Conservation (phyloP, 2,797 vertebrate species). For the Lates japonicus region DNA sequence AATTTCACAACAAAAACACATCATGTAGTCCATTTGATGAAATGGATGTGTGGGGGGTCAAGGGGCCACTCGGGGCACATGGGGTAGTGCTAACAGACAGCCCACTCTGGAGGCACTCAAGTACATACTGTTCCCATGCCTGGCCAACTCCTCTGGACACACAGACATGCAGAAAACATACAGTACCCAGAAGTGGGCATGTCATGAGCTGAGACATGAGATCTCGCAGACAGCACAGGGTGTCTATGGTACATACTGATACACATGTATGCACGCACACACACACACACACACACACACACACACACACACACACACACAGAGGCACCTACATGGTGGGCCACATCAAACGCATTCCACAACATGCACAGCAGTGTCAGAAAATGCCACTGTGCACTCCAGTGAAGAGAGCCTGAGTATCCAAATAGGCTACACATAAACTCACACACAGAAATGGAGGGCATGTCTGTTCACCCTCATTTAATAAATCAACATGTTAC, state of each 20-base stretch:
- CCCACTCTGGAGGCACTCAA: slow-evolving; percentile 33
- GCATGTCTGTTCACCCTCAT: neutral
- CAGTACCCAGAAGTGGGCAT: slow-evolving; percentile 69
- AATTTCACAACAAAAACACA: slow-evolving; percentile 11
- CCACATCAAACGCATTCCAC: slow-evolving; percentile 89
- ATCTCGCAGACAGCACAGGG: slow-evolving; percentile 69
- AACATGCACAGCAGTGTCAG: slow-evolving; percentile 81
- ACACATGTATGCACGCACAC: slow-evolving; percentile 1
- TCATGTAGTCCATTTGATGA: slow-evolving; percentile 30
- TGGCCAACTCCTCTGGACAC: slow-evolving; percentile 33
- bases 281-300: slow-evolving; percentile 40
- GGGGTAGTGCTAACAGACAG: slow-evolving; percentile 49
- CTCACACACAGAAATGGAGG: slow-evolving; percentile 42
- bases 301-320: slow-evolving; percentile 36
- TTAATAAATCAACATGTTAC: slow-evolving; percentile 16
- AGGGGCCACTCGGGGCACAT: slow-evolving; percentile 29
- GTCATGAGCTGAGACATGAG: slow-evolving; percentile 70
- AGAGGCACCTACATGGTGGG: slow-evolving; percentile 80
- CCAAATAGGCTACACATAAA: slow-evolving; percentile 62
- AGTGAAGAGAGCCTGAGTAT: slow-evolving; percentile 70
- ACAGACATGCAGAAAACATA: slow-evolving; percentile 55
- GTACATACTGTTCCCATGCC: slow-evolving; percentile 69
- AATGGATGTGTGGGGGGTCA: slow-evolving; percentile 37
- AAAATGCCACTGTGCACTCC: slow-evolving; percentile 83
- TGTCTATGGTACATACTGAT: slow-evolving; percentile 37